These are phyloP conservation scores for Trichomalopsis sarcophagae DNA, from an alignment of 1,140 invertebrate species.

Conservation along the genomic window DNA sequence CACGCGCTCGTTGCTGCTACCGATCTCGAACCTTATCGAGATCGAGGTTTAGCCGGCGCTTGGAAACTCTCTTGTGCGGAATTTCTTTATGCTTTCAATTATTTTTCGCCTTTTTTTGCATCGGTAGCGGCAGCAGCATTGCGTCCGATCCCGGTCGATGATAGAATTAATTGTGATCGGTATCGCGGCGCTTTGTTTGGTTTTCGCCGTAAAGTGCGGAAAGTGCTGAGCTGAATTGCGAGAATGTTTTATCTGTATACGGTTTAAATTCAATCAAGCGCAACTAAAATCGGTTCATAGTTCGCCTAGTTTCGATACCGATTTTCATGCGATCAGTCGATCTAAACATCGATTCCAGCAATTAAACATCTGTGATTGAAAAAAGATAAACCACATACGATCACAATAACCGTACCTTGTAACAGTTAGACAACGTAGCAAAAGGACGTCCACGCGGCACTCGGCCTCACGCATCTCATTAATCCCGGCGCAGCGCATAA, in stretches of 20 bases:
- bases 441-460: background rate
- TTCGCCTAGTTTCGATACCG: too few relatives aligned
- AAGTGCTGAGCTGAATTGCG: background rate
- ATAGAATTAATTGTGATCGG: background rate
- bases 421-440: too few relatives aligned
- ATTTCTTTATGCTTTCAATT: constrained; percentile 22
- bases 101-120: background rate
- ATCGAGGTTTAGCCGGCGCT: constrained; percentile 13
- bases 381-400: background rate
- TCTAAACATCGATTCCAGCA: background rate
- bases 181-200: constrained; percentile 3
- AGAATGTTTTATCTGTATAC: too few relatives aligned
- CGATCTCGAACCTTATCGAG: constrained; percentile 21
- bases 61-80: background rate
- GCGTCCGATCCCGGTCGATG: background rate
- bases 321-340: too few relatives aligned
- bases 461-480: background rate
- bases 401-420: too few relatives aligned
- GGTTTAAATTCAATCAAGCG: too few relatives aligned
- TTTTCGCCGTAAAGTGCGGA: background rate
- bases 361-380: background rate
- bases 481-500: background rate
- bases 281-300: too few relatives aligned
- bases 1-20: background rate
- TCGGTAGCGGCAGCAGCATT: background rate